These are phyloP conservation scores for Lobophora halterata DNA, from an alignment of 2,888 invertebrate species.

Conservation along the genomic window DNA sequence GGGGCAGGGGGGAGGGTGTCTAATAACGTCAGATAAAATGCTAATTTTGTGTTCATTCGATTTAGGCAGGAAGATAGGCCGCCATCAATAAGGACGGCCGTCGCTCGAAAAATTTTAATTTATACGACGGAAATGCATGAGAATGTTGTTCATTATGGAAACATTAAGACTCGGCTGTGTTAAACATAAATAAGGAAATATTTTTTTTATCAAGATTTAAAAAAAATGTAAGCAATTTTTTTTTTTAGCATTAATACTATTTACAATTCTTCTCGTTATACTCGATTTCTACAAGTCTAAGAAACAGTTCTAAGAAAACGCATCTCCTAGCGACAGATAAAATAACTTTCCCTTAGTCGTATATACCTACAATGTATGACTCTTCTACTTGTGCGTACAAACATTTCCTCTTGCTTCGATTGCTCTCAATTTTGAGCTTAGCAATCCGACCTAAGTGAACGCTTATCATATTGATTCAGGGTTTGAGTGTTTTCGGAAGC, in stretches of 20 bases:
- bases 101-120: conserved; percentile 32
- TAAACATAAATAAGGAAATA: conserved; percentile 20
- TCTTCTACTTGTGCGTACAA: conserved; percentile 21
- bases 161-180: conserved; percentile 23
- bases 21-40: conserved; percentile 79
- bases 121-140: conserved; percentile 33
- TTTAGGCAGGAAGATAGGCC: conserved; percentile 62
- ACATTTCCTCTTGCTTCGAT: conserved; percentile 32
- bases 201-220: conserved; percentile 12
- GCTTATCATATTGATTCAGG: conserved; percentile 69
- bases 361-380: conserved; percentile 24
- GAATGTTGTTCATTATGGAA: conserved; percentile 31
- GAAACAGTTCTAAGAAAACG: conserved; percentile 14
- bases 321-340: conserved; percentile 19
- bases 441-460: conserved; percentile 64
- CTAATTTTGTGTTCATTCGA: conserved; percentile 80
- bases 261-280: conserved; percentile 10
- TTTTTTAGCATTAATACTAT: neutral
- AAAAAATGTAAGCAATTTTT: neutral
- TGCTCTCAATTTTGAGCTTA: conserved; percentile 49
- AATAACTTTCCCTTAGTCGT: conserved; percentile 21
- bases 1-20: conserved; percentile 38
- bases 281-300: conserved; percentile 13
- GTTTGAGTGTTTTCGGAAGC: conserved; percentile 65
- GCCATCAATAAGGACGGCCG: conserved; percentile 32